Percentiles rank a stretch among this genome's conserved stretches.
phyloP scores from a whole-genome alignment of 1,140 invertebrate species.

The Glossosoma conforme region DNA sequence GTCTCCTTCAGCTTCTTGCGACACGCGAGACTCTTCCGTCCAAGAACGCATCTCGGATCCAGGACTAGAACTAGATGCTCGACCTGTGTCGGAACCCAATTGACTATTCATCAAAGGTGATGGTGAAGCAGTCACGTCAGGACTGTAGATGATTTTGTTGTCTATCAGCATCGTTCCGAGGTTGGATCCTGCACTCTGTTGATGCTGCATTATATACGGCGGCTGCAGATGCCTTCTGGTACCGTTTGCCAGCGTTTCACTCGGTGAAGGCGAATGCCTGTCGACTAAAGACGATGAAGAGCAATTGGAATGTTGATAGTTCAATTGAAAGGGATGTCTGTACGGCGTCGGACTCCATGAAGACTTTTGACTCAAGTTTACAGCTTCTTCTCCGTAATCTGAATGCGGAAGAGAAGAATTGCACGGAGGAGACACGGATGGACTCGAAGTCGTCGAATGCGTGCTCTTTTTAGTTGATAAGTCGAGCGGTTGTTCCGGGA shows the following conservation, averaged over 20 bases:
- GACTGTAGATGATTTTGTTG: slow-evolving; percentile 56
- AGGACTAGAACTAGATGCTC: slow-evolving; percentile 57
- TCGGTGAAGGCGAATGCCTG: slow-evolving; percentile 47
- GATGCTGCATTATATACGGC: slow-evolving; percentile 36
- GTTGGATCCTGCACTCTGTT: slow-evolving; percentile 12
- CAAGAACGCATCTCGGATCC: slow-evolving; percentile 56
- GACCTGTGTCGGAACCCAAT: slow-evolving; percentile 43
- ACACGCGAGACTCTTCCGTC: slow-evolving; percentile 53
- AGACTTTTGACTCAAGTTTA: slow-evolving; percentile 66
- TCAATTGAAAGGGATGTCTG: slow-evolving; percentile 42
- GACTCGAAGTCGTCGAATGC: slow-evolving; percentile 52
- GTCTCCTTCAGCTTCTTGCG: slow-evolving; percentile 50
- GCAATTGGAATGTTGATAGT: slow-evolving; percentile 55
- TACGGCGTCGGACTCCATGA: slow-evolving; percentile 58
- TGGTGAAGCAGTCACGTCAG: slow-evolving; percentile 47
- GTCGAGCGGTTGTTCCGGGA: slow-evolving; percentile 78
- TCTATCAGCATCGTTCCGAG: slow-evolving; percentile 52
- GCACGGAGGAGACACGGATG: slow-evolving; percentile 55
- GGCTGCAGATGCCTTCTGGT: slow-evolving; percentile 36
- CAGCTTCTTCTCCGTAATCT: slow-evolving; percentile 61
- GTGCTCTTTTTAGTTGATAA: slow-evolving; percentile 73
- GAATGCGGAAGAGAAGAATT: slow-evolving; percentile 53
- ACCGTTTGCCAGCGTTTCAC: slow-evolving; percentile 44
- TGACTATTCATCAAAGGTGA: slow-evolving; percentile 52
- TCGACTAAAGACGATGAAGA: slow-evolving; percentile 48